Base-by-base conservation (phyloP, 2,797 vertebrate species). In the Cercopithecus diana region DNA sequence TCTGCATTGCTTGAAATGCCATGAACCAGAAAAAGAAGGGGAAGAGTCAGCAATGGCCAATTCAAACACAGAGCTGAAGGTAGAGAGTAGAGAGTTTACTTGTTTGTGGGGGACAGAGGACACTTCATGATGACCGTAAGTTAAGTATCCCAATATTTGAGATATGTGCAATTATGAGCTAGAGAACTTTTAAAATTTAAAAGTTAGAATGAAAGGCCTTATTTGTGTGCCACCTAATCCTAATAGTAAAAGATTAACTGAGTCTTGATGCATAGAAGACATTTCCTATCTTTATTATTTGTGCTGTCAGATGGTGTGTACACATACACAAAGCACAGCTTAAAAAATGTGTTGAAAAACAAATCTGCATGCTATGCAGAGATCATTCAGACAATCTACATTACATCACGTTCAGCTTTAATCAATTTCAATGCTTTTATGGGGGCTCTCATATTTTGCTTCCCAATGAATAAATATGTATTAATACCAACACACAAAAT, bases 281-380 rank as follows among this genome's bases (percentile, higher is more conserved):
- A 70, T 19, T 48, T 58, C 8, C 6, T 30, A 17, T 13, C n/a
- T 57, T 17, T n/a, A 19, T 70, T 15, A 5, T 80, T 80, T 48
- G 3, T 33, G 4, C 13, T 2, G 2, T 57, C 39, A 67, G 33
- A 24, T 19, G 61, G 17, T 50, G 45, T 72, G 24, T 48, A 24
- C 33, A 72, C 41, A 72, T 55, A 80, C 1, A 1, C 48, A 80
- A 19, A 2, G 26, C 41, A 13, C 2, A 26, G 14, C 55, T 72
- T 48, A 3, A 33, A 50, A 48, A 72, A 41, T 26, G 61, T 58
- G 39, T 48, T 41, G 39, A 61, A 43, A 52, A 55, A 41, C 58
- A 45, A 14, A 52, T 45, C 12, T 1, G 11, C 20, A 22, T n/a
- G 48, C 45, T 0, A 0, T 7, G 9, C 0, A 6, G 24, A 45